phyloP scores from a whole-genome alignment of 64 coral and sea anemone species.

The Acropora yongei region DNA sequence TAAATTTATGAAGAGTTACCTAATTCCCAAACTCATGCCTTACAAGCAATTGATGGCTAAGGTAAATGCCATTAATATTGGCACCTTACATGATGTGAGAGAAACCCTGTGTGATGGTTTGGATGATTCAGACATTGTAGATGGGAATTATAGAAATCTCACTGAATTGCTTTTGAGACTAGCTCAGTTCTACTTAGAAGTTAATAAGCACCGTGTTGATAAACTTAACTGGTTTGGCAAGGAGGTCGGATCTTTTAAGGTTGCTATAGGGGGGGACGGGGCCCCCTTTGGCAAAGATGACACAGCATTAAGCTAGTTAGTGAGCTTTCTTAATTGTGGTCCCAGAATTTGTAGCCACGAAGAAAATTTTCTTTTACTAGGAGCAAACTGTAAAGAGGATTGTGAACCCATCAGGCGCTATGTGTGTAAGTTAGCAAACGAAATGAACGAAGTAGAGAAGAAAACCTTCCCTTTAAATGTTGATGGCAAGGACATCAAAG shows the following conservation, averaged over 20 bases:
- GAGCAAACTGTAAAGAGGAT: constrained; percentile 53
- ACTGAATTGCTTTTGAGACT: constrained; percentile 41
- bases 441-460: constrained; percentile 36
- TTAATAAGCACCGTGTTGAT: constrained; percentile 20
- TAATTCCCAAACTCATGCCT: constrained; percentile 14
- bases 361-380: constrained; percentile 49
- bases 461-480: constrained; percentile 1
- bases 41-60: constrained; percentile 57
- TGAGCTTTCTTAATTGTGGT: constrained; percentile 65
- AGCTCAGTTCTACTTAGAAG: constrained; percentile 54
- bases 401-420: not conserved
- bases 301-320: constrained; percentile 23
- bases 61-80: constrained; percentile 69
- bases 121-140: constrained; percentile 45
- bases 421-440: constrained; percentile 3
- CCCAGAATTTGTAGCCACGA: constrained; percentile 24
- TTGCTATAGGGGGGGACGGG: constrained; percentile 54
- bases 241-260: constrained; percentile 35
- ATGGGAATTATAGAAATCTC: constrained; percentile 60
- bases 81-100: constrained; percentile 66
- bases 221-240: constrained; percentile 63
- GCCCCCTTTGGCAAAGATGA: constrained; percentile 51
- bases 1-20: not conserved
- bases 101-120: constrained; percentile 60
- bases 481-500: constrained; percentile 7